Evolutionary conservation across 2,888 invertebrate genomes (phyloP), one percentile per base, ranked within the genome.

Genomic region (Mimumesa dahlbomi): DNA sequence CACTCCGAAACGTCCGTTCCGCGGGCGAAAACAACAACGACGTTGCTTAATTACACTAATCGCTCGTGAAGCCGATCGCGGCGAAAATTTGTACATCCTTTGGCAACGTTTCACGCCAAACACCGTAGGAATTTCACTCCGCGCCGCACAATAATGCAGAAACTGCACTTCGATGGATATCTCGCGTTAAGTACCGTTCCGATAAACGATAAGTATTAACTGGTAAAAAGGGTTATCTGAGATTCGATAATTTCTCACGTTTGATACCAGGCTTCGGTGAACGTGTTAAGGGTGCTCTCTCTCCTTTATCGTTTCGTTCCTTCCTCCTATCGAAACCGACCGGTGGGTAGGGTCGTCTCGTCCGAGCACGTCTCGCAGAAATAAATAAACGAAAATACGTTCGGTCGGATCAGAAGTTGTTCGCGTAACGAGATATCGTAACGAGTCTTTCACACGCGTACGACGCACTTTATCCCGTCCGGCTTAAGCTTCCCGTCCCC

Each of bases 181-280:
- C 68, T 57, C 54, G 61, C 45, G 63, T 52, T 53, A 53, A 61
- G 65, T 68, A 64, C 21, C 69, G 42, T 22, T n/a, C 46, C 61
- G 73, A 73, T 66, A 71, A 59, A 61, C 69, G 69, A 73, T 65
- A 58, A 73, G 58, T 43, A 56, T 18, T 46, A 25, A 22, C 53
- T 58, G 63, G 36, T 56, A 63, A 73, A 69, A 69, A 70, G 56
- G 53, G 64, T 59, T 72, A 74, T 73, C 73, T 66, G 54, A 6
- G 31, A 38, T 40, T 59, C 56, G 65, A 70, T 71, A 61, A 61
- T 70, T 42, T 58, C n/a, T 57, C 59, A 53, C 36, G 52, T 9
- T 22, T 45, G 70, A 57, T 57, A 52, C 19, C 59, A 49, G 13
- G 22, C n/a, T 2, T n/a, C 49, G 4, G 25, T 25, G 25, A 48